A percentile compares a stretch with the other conserved stretches of the same genome.
Conservation (phyloP, 30 jellyfish, hydroid and myxozoan genomes). For the Mastigias papua region DNA sequence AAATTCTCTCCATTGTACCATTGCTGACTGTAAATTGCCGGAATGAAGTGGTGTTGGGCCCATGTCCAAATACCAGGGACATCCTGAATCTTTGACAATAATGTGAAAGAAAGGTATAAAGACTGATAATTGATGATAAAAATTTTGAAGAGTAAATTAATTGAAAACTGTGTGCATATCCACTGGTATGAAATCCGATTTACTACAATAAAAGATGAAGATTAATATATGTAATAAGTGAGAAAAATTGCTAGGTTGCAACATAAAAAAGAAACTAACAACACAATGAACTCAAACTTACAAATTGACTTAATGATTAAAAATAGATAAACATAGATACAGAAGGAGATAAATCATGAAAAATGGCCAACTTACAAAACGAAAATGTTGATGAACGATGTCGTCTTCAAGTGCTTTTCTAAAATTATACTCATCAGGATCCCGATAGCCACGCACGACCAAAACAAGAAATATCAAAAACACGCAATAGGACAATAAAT, state of each 20-base stretch:
- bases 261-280: neutral
- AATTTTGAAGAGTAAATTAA: neutral
- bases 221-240: neutral
- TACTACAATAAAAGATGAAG: neutral
- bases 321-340: too few species aligned
- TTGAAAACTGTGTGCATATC: neutral
- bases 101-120: neutral
- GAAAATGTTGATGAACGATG: slow-evolving; percentile 44
- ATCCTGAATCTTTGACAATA: slow-evolving; percentile 42
- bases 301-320: too few species aligned
- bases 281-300: too few species aligned
- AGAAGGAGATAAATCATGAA: too few species aligned
- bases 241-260: neutral
- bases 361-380: slow-evolving; percentile 38
- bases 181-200: neutral
- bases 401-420: slow-evolving; percentile 56
- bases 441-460: slow-evolving; percentile 83
- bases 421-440: slow-evolving; percentile 64
- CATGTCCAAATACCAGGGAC: slow-evolving; percentile 76
- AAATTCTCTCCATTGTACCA: slow-evolving; percentile 71
- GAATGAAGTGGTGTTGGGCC: slow-evolving; percentile 75
- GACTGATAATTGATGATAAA: too few species aligned
- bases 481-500: slow-evolving; percentile 58
- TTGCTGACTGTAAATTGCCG: slow-evolving; percentile 59
- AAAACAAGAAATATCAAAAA: slow-evolving; percentile 58